Conservation (phyloP, 2,797 vertebrate genomes). For the Channallabes apus region DNA sequence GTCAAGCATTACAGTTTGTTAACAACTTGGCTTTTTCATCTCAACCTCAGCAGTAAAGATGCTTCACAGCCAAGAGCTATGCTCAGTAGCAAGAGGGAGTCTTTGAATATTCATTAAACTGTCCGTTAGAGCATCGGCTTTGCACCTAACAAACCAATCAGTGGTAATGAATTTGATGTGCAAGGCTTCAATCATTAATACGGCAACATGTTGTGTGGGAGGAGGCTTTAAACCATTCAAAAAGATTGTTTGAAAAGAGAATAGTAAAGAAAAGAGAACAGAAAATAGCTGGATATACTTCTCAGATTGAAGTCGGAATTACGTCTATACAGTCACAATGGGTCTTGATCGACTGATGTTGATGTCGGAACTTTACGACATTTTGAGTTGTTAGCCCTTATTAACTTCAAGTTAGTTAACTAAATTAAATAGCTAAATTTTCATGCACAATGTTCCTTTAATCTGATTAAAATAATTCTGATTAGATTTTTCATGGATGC, state of each 20-base stretch:
- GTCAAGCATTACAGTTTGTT: slow-evolving; percentile 60
- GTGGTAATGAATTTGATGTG: slow-evolving; percentile 56
- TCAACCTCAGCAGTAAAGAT: slow-evolving; percentile 44
- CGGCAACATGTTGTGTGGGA: slow-evolving; percentile 34
- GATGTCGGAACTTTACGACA: not conserved
- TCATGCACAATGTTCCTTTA: too few relatives aligned
- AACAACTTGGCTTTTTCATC: slow-evolving; percentile 60
- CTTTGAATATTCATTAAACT: slow-evolving; percentile 64
- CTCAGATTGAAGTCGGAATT: slow-evolving; percentile 18
- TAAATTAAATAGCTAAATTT: not conserved
- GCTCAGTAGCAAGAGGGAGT: slow-evolving; percentile 49
- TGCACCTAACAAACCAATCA: slow-evolving; percentile 60
- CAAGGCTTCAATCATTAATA: slow-evolving; percentile 52
- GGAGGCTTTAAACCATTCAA: slow-evolving; percentile 45
- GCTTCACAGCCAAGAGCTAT: slow-evolving; percentile 52
- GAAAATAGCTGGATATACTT: slow-evolving; percentile 32
- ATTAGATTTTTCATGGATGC: too few relatives aligned
- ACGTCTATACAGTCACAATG: not conserved
- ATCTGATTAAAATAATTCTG: too few relatives aligned
- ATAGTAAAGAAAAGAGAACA: slow-evolving; percentile 55
- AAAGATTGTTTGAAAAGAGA: slow-evolving; percentile 61
- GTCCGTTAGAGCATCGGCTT: slow-evolving; percentile 59
- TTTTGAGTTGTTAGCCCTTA: not conserved
- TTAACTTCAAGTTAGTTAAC: not conserved
- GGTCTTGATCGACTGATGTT: not conserved